phyloP scores from a whole-genome alignment of 1,140 invertebrate genomes.

The Drosophila punjabiensis region DNA sequence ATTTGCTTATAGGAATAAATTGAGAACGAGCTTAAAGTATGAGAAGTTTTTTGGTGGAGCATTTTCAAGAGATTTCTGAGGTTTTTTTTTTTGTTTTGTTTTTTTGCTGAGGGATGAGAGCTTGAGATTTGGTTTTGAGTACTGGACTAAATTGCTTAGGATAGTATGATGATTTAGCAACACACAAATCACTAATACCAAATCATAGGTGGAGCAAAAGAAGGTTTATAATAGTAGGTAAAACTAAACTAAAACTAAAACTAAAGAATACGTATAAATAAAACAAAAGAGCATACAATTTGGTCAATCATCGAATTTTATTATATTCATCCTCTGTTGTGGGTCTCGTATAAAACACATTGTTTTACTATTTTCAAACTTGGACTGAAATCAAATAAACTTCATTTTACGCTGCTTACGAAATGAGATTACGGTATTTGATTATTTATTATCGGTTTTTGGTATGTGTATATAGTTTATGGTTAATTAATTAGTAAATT shows the following conservation, averaged over 20 bases:
- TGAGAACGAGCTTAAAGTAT: constrained; percentile 72
- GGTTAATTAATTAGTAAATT: constrained; percentile 24
- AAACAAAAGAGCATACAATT: constrained; percentile 60
- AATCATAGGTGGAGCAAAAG: constrained; percentile 39
- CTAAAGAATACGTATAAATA: constrained; percentile 51
- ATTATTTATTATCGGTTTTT: constrained; percentile 39
- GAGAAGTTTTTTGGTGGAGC: constrained; percentile 33
- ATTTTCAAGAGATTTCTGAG: constrained; percentile 17
- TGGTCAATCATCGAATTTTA: constrained; percentile 58
- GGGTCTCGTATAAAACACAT: constrained; percentile 39
- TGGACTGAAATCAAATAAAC: constrained; percentile 84
- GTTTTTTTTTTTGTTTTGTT: constrained; percentile 17
- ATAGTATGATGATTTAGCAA: constrained; percentile 45
- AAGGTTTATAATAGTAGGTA: constrained; percentile 20
- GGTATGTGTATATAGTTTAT: constrained; percentile 38
- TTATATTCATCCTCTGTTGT: constrained; percentile 27
- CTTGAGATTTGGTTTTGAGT: constrained; percentile 28
- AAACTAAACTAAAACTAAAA: constrained; percentile 44
- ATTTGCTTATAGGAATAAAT: constrained; percentile 67
- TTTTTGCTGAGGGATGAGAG: constrained; percentile 34
- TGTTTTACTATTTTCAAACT: constrained; percentile 62
- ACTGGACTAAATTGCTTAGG: constrained; percentile 46
- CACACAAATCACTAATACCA: constrained; percentile 47
- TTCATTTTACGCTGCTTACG: constrained; percentile 67
- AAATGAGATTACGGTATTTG: constrained; percentile 45